Conservation (phyloP, 2,888 invertebrate genomes). For the Chymomyza amoena region DNA sequence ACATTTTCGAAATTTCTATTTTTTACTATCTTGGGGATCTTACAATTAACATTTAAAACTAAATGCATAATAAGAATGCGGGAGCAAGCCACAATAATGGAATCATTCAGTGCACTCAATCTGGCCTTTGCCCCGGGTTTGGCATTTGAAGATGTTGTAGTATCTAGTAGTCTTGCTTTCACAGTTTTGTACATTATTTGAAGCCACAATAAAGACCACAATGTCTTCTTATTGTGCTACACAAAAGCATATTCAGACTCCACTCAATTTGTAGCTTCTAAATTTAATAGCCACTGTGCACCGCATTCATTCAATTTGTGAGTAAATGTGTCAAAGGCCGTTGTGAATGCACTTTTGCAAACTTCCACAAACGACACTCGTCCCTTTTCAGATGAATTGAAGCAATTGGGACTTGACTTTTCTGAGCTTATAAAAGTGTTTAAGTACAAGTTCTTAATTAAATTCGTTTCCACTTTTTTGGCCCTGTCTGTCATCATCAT, state of each 20-base stretch:
- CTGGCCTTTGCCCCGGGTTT: too few relatives aligned
- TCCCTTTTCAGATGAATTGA: background rate
- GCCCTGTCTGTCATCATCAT: constrained; percentile 20
- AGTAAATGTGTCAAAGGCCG: background rate
- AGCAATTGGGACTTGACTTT: background rate
- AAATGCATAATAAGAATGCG: too few relatives aligned
- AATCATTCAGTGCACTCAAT: too few relatives aligned
- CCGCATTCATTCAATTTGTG: background rate
- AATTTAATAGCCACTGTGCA: too few relatives aligned
- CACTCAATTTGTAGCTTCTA: too few relatives aligned
- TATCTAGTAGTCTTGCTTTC: too few relatives aligned
- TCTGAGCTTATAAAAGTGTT: too few relatives aligned
- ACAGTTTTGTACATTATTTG: constrained; percentile 14
- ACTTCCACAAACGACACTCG: background rate
- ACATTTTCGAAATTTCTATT: too few relatives aligned
- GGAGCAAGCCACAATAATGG: too few relatives aligned
- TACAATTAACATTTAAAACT: too few relatives aligned
- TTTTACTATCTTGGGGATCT: too few relatives aligned
- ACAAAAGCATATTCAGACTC: background rate
- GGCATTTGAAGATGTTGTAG: too few relatives aligned
- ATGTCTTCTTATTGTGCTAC: background rate
- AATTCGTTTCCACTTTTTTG: constrained; percentile 19
- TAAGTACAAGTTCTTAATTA: background rate
- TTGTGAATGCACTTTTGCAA: background rate
- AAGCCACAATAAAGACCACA: constrained; percentile 11